These are phyloP conservation scores for Rhabdornis inornatus DNA, from an alignment of 2,113 vertebrate genomes.

Conservation along the genomic window DNA sequence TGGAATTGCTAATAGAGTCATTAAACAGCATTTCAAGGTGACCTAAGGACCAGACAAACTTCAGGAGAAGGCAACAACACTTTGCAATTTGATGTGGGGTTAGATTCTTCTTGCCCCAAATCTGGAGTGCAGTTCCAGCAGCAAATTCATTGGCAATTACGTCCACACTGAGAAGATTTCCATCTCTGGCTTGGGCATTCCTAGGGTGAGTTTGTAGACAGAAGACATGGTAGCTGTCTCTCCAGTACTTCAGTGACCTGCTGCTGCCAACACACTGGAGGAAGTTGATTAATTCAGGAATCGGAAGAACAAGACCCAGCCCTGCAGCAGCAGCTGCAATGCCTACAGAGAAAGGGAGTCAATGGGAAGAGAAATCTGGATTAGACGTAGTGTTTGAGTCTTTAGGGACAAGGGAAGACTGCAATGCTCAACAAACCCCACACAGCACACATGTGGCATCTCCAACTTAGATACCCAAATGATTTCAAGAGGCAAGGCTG, in stretches of 20 bases:
- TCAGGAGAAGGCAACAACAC: background rate
- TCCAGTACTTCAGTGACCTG: background rate
- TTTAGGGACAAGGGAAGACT: background rate
- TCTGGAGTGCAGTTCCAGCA: background rate
- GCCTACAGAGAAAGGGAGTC: background rate
- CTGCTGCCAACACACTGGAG: background rate
- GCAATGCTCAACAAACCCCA: background rate
- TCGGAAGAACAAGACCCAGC: background rate
- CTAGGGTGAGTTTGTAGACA: background rate
- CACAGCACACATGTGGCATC: background rate
- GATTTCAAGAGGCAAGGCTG: background rate
- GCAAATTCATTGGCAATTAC: background rate
- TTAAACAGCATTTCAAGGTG: background rate
- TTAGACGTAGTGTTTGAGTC: background rate
- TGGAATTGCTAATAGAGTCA: background rate
- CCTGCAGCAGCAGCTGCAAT: background rate
- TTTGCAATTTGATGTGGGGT: background rate
- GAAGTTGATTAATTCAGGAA: background rate
- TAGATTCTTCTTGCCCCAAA: background rate
- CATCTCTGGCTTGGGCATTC: background rate
- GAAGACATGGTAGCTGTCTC: background rate
- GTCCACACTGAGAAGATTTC: background rate
- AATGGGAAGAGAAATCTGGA: background rate
- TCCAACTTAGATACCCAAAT: background rate
- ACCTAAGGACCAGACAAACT: background rate